Conservation (phyloP, 92 coral and sea anemone species). For the Pocillopora grandis region DNA sequence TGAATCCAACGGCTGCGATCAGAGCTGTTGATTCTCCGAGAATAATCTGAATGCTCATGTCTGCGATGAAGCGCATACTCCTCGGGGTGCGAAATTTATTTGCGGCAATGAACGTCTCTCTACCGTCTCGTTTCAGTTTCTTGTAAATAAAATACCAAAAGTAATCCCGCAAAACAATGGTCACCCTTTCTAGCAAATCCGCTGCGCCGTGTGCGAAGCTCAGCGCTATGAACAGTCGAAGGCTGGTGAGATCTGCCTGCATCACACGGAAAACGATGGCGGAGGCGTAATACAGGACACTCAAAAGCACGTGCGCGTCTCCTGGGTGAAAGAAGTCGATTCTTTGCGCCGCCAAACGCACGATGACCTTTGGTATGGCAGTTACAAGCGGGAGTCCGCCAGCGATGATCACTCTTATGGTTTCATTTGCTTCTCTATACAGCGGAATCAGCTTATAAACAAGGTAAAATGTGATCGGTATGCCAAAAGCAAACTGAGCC, state of each 20-base stretch:
- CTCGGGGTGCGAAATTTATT: slow-evolving; percentile 55
- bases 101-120: neutral
- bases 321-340: slow-evolving; percentile 52
- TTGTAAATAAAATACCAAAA: slow-evolving; percentile 59
- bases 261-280: slow-evolving; percentile 61
- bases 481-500: slow-evolving; percentile 51
- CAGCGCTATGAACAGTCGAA: slow-evolving; percentile 45
- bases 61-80: slow-evolving; percentile 71
- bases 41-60: slow-evolving; percentile 62
- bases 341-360: slow-evolving; percentile 55
- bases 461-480: slow-evolving; percentile 37
- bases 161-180: slow-evolving; percentile 57
- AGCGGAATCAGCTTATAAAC: slow-evolving; percentile 53
- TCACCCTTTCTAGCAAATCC: slow-evolving; percentile 52
- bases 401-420: slow-evolving; percentile 34
- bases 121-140: slow-evolving; percentile 17
- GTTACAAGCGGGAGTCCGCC: slow-evolving; percentile 49
- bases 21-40: slow-evolving; percentile 61
- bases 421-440: slow-evolving; percentile 40
- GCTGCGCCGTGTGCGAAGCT: slow-evolving; percentile 56
- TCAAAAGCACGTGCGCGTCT: slow-evolving; percentile 39
- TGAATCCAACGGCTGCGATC: slow-evolving; percentile 56
- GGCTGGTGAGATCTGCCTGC: slow-evolving; percentile 62
- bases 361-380: slow-evolving; percentile 49
- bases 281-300: slow-evolving; percentile 29